These are phyloP conservation scores for Danio albolineatus DNA, from an alignment of 2,797 vertebrate species.

Conservation along the genomic window DNA sequence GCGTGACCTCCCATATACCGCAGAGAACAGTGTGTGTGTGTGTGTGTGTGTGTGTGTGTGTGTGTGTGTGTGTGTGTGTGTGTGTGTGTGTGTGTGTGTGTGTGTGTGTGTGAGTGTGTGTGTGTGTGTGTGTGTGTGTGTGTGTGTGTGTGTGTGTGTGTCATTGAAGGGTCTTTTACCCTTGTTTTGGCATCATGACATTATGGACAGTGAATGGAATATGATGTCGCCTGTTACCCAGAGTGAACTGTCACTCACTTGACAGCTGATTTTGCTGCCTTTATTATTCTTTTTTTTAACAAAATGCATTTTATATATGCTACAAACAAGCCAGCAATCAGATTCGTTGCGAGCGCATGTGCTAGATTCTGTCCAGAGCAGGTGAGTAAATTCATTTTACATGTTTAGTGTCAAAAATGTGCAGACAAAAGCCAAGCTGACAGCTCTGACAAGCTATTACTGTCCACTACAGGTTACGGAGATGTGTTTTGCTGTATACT, in stretches of 20 bases:
- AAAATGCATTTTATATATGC: not conserved
- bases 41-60: too few species aligned
- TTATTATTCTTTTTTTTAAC: not conserved
- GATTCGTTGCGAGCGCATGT: not conserved
- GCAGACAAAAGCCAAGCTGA: slow-evolving; percentile 65
- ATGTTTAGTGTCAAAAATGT: slow-evolving; percentile 75
- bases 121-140: too few species aligned
- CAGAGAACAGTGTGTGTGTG: not conserved
- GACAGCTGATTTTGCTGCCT: not conserved
- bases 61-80: too few species aligned
- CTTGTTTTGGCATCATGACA: slow-evolving; percentile 48
- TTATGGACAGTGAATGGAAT: slow-evolving; percentile 27
- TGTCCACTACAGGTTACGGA: slow-evolving; percentile 57
- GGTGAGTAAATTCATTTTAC: slow-evolving; percentile 73
- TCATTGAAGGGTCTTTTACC: slow-evolving; percentile 19
- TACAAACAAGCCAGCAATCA: not conserved
- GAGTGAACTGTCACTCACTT: slow-evolving; percentile 28
- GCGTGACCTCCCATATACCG: slow-evolving; percentile 23
- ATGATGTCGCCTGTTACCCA: slow-evolving; percentile 28
- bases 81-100: too few species aligned
- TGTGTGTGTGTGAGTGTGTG: not conserved
- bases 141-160: not conserved
- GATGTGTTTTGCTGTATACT: slow-evolving; percentile 55
- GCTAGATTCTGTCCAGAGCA: slow-evolving; percentile 63
- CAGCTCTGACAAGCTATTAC: slow-evolving; percentile 80